Base-by-base conservation (phyloP, 2,888 invertebrate genomes). In the Caenorhabditis imperialis region DNA sequence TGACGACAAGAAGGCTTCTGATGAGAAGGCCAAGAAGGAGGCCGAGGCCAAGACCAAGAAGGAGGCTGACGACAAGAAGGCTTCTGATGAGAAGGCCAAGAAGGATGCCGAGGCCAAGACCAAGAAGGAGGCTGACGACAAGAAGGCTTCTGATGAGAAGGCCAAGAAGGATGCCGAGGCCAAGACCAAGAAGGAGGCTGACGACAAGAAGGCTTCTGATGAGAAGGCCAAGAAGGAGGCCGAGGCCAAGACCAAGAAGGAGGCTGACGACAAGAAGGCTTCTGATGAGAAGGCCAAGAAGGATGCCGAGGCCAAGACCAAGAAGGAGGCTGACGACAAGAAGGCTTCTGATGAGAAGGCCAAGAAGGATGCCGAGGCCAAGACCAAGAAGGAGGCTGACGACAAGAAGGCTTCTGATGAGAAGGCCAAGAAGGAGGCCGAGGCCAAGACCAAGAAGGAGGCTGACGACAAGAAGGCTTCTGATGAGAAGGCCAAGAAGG, bases 101-200 rank as follows among this genome's bases (percentile, higher is more conserved):
- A 54, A 63, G 54, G 54, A 63, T 6, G 42, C 42, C n/a, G 65
- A 57, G 3, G 63, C 23, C 14, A 58, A 75, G 60, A 42, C 71
- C 47, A 60, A 53, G 55, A 48, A 38, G 30, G 55, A 54, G 3
- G 42, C 54, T 10, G 65, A 53, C 23, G 63, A 54, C 5, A 58
- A 54, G 60, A 71, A 75, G 54, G 44, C 37, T 1, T 62, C 54
- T 8, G 75, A 61, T 0, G 70, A 38, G 5, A 51, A 50, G 37
- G 27, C 48, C 37, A 62, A 75, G 58, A 22, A 40, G 38, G 61
- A 50, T 3, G 25, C 50, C 22, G 61, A 61, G 12, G 72, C 35
- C 23, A 38, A 53, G 16, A 40, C 30, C 8, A 61, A 70, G 47
- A 44, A 57, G 45, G 35, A 44, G 14, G 47, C 51, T n/a, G 30